Evolutionary conservation across 92 coral and sea anemone genomes (phyloP).

Genomic region (Epizoanthus scotinus): DNA sequence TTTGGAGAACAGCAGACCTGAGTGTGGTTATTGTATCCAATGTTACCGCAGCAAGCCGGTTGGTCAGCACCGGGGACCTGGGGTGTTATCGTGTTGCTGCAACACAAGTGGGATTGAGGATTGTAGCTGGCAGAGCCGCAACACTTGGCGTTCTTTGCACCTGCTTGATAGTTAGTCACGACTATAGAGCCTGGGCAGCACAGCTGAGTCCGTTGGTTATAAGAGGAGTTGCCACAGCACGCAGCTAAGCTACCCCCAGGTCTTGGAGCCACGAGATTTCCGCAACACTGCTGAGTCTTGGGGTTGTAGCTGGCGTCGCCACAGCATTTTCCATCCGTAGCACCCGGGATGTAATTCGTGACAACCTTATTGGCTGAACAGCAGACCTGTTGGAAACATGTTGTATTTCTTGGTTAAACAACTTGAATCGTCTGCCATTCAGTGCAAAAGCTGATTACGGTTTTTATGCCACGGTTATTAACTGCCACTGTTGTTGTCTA

Average conservation of each 20-base stretch:
- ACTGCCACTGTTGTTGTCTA: too few relatives aligned
- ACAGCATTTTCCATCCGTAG: constrained; percentile 35
- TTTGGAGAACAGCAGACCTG: constrained; percentile 45
- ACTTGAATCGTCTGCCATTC: too few relatives aligned
- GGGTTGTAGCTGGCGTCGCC: constrained; percentile 32
- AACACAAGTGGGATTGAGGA: constrained; percentile 23
- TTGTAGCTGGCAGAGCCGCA: constrained; percentile 45
- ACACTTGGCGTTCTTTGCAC: constrained; percentile 33
- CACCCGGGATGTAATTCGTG: neutral
- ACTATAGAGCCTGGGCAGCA: constrained; percentile 39
- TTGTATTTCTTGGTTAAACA: constrained; percentile 3
- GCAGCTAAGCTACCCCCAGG: constrained; percentile 33
- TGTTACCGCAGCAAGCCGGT: constrained; percentile 43
- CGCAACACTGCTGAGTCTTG: constrained; percentile 40
- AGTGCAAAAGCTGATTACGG: too few relatives aligned
- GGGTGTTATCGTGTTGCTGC: constrained; percentile 14
- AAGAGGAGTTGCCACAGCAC: constrained; percentile 44
- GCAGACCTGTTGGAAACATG: constrained; percentile 15
- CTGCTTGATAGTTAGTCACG: constrained; percentile 29
- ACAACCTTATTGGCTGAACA: constrained; percentile 13
- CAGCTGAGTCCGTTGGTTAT: constrained; percentile 36
- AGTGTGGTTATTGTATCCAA: constrained; percentile 33
- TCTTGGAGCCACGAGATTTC: constrained; percentile 1
- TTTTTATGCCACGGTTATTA: too few relatives aligned
- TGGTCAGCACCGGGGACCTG: neutral